Evolutionary conservation across 1,140 invertebrate species (phyloP), one percentile per base, ranked within the genome.

Genomic region (Thaumatotibia leucotreta): DNA sequence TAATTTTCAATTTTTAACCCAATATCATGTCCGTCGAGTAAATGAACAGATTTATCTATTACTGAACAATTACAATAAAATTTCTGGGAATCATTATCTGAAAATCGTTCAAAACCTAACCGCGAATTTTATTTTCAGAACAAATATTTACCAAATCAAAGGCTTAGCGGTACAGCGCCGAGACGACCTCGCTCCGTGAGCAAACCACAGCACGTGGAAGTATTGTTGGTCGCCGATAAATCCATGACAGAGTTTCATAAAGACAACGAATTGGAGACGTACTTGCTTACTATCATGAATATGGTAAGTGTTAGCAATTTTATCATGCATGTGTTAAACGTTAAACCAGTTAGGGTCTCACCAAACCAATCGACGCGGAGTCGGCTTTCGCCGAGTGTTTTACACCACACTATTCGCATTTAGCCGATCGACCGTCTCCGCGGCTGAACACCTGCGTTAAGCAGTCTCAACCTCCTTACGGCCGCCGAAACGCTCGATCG

Each of bases 201-300:
- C 80, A 93, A 93, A 64, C 95, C 96, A 27, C 93, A 95, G 61
- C 96, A 96, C 82, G 96, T 98, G 20, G 97, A 98, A 88, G 95
- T 96, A 0, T 91, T 98, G 35, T 93, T 98, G 11, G 97, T 98
- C 10, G 96, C 97, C 23, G 97, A 98, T 89, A 92, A 93, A 29
- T 95, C 95, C 67, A 97, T 98, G 97, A 94, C 96, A 63, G 94
- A 96, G 8, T 98, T 97, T 83, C 97, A 98, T 89, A 93, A 96
- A 77, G 93, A 96, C 76, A 94, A 94, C 74, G 95, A 97, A 76
- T 93, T 98, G 29, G 95, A 97, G 76, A 96, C 94, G 2, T 98
- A 98, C 85, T 93, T 98, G 6, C 92, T 98, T 24, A 97, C 97
- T 17, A 96, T 98, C 35, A 97, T 98, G 96, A 98, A 98, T 83